These are phyloP conservation scores for Laticauda laticaudata DNA, from an alignment of 2,113 vertebrate species.

Conservation along the genomic window DNA sequence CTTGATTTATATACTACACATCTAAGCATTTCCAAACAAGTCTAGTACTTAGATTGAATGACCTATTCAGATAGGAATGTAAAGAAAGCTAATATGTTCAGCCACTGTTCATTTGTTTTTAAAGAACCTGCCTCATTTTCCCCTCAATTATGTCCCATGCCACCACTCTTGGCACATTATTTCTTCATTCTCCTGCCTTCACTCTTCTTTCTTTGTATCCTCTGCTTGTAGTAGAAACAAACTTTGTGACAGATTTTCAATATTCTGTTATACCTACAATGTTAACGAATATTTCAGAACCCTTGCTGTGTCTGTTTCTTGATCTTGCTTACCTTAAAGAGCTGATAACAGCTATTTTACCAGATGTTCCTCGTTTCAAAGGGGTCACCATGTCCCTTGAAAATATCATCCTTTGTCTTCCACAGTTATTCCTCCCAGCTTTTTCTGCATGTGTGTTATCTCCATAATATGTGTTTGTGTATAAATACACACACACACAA, in stretches of 20 bases:
- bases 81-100: background rate
- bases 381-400: background rate
- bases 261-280: background rate
- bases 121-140: background rate
- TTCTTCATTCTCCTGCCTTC: background rate
- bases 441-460: background rate
- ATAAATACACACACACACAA: background rate
- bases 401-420: background rate
- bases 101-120: background rate
- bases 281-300: background rate
- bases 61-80: background rate
- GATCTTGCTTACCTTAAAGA: background rate
- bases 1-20: background rate
- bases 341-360: background rate
- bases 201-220: background rate
- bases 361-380: background rate
- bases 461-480: too few species aligned
- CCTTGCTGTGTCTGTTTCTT: background rate
- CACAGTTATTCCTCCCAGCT: background rate
- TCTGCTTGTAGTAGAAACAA: background rate
- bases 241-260: background rate
- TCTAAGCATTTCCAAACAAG: background rate
- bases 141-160: background rate
- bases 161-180: background rate
- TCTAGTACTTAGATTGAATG: background rate